These are phyloP conservation scores for Hydrolagus colliei DNA, from an alignment of 2,797 vertebrate genomes.

Conservation along the genomic window DNA sequence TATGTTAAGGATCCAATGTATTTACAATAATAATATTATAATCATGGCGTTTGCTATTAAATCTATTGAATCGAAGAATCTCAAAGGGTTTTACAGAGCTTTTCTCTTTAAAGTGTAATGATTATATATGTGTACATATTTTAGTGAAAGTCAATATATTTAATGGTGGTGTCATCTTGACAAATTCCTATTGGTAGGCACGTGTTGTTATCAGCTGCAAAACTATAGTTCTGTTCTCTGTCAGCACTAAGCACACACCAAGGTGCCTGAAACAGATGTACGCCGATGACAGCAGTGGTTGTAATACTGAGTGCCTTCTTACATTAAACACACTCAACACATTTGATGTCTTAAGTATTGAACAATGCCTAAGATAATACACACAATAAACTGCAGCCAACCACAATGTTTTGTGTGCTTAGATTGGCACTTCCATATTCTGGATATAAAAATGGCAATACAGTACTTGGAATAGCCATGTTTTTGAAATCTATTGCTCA, in stretches of 20 bases:
- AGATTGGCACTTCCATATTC: neutral
- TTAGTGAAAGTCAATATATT: neutral
- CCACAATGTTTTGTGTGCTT: neutral
- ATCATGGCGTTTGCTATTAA: no score
- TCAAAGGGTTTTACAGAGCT: no score
- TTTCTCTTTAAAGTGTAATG: no score
- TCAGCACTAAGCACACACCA: conserved; percentile 7
- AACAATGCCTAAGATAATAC: neutral
- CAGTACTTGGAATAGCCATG: neutral
- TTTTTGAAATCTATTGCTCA: neutral
- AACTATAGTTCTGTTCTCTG: conserved; percentile 10
- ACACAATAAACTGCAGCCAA: neutral
- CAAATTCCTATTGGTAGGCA: no score
- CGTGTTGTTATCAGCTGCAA: neutral
- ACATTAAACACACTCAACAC: conserved; percentile 6
- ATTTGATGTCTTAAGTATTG: conserved; percentile 2
- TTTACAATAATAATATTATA: no score
- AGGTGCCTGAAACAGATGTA: conserved; percentile 18
- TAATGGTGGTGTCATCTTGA: neutral
- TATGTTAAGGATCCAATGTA: no score
- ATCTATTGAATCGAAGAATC: no score
- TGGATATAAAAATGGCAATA: neutral
- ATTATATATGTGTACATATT: neutral
- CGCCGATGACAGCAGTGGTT: conserved; percentile 21
- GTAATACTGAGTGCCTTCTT: conserved; percentile 11